Base-by-base conservation (phyloP, 2,797 vertebrate species). In the Myotis myotis region DNA sequence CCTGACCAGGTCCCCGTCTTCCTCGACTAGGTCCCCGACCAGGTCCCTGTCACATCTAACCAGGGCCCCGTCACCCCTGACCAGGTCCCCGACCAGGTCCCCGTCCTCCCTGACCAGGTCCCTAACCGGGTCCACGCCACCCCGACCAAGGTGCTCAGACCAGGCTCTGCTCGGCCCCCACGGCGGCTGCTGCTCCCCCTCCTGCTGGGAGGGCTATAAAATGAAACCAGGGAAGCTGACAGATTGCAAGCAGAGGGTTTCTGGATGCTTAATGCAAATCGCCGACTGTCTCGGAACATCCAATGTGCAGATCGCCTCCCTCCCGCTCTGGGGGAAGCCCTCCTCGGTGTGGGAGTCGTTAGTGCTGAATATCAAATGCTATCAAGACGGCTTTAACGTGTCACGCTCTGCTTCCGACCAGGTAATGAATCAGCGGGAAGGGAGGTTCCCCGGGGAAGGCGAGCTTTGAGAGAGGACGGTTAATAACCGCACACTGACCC, bases 351-450 rank as follows among this genome's bases (percentile, higher is more conserved):
- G 93, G 96, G 91, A 95, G 97, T 87, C 94, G 97, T 97, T 97
- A 97, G 97, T 62, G 64, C 96, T 95, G 98, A 98, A 98, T 98
- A 99, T 98, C 98, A 99, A 98, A 98, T 98, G 97, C 98, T 97
- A 98, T 98, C 98, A 98, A 98, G 98, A 97, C 90, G 96, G 96
- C 97, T 98, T 98, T 98, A 98, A 97, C 97, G 97, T 97, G 97
- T 96, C 98, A 98, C 44, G 96, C 97, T 98, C 93, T 53, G 97
- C 97, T 98, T 98, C 97, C 97, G 74, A 72, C 98, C 98, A 97
- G 87, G 92, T 96, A 97, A 97, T 97, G 98, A 98, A 98, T 98
- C 98, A 97, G 98, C 62, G 92, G 97, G 98, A 98, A 98, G 96
- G 93, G 97, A 97, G 95, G 96, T 87, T 97, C 98, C 97, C 97